Conservation (phyloP, 2,797 vertebrate species). For the Lerista edwardsae region DNA sequence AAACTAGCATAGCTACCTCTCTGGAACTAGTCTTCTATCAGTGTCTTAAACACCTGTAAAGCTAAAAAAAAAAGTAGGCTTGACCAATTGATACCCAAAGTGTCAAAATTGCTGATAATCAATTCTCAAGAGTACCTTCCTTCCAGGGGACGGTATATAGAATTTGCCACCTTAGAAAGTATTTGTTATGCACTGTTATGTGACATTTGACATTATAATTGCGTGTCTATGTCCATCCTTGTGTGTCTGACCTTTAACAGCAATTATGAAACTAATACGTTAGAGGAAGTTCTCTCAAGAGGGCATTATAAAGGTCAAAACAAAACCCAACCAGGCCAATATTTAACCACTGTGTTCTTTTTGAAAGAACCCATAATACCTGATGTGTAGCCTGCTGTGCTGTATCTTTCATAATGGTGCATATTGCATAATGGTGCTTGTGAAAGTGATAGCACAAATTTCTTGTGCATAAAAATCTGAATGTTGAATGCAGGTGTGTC, state of each 20-base stretch:
- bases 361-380: neutral
- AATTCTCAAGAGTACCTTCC: neutral
- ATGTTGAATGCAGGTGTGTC: too few relatives aligned
- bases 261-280: conserved; percentile 61
- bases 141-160: too few relatives aligned
- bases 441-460: too few relatives aligned
- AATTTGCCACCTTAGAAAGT: neutral
- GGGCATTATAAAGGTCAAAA: conserved; percentile 61
- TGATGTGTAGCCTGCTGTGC: neutral
- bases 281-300: conserved; percentile 51
- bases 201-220: conserved; percentile 45
- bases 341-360: conserved; percentile 33
- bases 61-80: neutral
- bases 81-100: neutral
- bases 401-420: neutral
- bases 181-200: conserved; percentile 12
- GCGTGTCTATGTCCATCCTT: conserved; percentile 27
- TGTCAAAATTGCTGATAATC: conserved; percentile 1
- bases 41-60: neutral
- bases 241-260: conserved; percentile 65
- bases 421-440: neutral
- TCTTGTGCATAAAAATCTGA: too few relatives aligned
- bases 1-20: too few relatives aligned
- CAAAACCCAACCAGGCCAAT: conserved; percentile 40
- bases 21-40: neutral